A percentile compares a stretch with the other conserved stretches of the same genome.
Evolutionary conservation across 2,888 invertebrate species (phyloP).

Genomic region (Drosophila dives): DNA sequence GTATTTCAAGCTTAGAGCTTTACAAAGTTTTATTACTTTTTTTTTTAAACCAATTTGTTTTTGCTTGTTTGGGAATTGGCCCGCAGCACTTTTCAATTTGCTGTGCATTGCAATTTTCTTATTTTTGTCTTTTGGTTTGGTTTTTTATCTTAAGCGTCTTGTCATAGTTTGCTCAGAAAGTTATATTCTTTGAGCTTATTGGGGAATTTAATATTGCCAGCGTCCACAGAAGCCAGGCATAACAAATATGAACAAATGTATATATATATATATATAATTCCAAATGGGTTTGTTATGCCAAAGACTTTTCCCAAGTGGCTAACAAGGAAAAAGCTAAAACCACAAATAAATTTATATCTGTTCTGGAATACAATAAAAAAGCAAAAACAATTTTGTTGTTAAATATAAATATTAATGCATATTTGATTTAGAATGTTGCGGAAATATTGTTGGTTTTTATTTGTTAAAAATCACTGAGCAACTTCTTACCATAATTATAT

Average conservation of each 20-base stretch:
- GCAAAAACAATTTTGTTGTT: background rate
- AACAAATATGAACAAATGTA: slow-evolving; percentile 13
- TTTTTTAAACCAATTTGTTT: slow-evolving; percentile 21
- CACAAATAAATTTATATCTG: background rate
- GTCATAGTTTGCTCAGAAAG: slow-evolving; percentile 68
- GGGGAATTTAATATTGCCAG: slow-evolving; percentile 24
- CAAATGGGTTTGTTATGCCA: slow-evolving; percentile 69
- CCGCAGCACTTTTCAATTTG: slow-evolving; percentile 64
- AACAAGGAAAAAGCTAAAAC: slow-evolving; percentile 6
- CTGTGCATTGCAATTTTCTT: slow-evolving; percentile 49
- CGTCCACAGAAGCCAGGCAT: slow-evolving; percentile 4
- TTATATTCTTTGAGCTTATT: slow-evolving; percentile 45
- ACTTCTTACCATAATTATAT: background rate
- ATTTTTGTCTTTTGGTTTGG: slow-evolving; percentile 20
- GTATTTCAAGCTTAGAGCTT: slow-evolving; percentile 45
- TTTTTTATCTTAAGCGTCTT: slow-evolving; percentile 59
- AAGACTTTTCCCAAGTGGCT: slow-evolving; percentile 26
- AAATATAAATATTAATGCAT: background rate
- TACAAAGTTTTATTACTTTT: slow-evolving; percentile 61
- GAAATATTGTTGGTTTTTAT: background rate
- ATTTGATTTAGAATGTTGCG: background rate
- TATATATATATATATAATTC: slow-evolving; percentile 12
- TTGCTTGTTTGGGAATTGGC: slow-evolving; percentile 48
- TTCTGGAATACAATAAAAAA: background rate
- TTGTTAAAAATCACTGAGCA: background rate